Evolutionary conservation across 2,888 invertebrate species (phyloP), one percentile per base, ranked within the genome.

Genomic region (Drosophila formosana): DNA sequence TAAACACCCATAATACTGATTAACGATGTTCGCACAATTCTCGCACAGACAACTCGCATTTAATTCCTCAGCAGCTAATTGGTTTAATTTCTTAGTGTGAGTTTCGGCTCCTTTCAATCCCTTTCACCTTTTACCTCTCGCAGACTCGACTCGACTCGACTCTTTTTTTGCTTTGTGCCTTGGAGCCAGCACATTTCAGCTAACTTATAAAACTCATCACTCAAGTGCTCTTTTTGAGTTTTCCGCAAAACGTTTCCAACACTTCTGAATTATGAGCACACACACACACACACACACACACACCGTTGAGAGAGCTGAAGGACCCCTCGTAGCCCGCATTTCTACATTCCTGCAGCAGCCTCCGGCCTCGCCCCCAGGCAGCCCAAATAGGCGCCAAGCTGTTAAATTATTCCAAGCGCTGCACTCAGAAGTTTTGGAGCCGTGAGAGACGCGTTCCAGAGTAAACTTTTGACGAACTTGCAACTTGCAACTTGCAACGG

Each of bases 251-350:
- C 78, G 78, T 73, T 72, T 63, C 63, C 71, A 82, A 78, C 81
- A 82, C 80, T 82, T 75, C 62, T 67, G 80, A 83, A 83, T 83
- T 78, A 80, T 80, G 72, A 72, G 67, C 78, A 71, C 57, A 66
- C 71, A 34, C 56, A 53, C 52, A 52, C 28, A 52, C 9, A 41
- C 43, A 41, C 43, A n/a, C 43, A 55, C 8, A 43, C 30, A 55
- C 50, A 66, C 63, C 73, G 69, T 65, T 70, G 51, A 72, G 72
- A 56, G 34, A 43, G 18, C 18, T 53, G 49, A 47, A 61, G 62
- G 30, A 46, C 63, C 34, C 53, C 66, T 61, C 63, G 69, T 62
- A 64, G 66, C 61, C 61, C 57, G 34, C 56, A 56, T 46, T 37
- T 11, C n/a, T 9, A 9, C 23, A 56, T 7, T 11, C 11, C 7